Evolutionary conservation across 2,113 vertebrate genomes (phyloP), one percentile per base, ranked within the genome.

Genomic region (Cardinalis cardinalis): DNA sequence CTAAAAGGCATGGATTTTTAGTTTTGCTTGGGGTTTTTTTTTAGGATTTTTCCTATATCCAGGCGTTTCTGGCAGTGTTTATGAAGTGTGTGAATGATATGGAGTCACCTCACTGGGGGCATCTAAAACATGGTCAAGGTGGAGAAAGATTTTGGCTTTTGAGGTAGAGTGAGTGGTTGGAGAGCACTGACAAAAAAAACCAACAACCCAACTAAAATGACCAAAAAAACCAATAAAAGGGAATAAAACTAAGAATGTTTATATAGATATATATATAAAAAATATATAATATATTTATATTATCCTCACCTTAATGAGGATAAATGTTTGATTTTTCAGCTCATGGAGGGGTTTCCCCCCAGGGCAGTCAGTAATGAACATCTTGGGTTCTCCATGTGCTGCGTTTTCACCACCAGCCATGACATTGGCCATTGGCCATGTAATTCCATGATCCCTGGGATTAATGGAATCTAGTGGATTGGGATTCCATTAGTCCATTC

Each of bases 51-150:
- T 20, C 14, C 2, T 0, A 5, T 73, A 14, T 32, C 46, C 20
- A 6, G 11, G 26, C 2, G 0, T 44, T 90, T 69, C 34, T 59
- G 69, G 63, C 31, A 4, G n/a, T 0, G 0, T 44, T 90, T 61
- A 11, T 58, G 13, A 46, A 40, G 13, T 1, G 43, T 7, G 32
- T 10, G 51, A 52, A 5, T 0, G 1, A 48, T 4, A 2, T 8
- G 36, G 18, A 19, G 38, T 21, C 55, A 14, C 32, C 58, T 79
- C 20, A 0, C 19, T 0, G 0, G 4, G 53, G 40, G 17, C n/a
- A 43, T 6, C 32, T 46, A 70, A 40, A 83, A 60, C 1, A 0
- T 0, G 36, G 51, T 7, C 59, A 38, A 44, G 25, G 4, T 36
- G 44, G 68, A 29, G 41, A 86, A 43, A 18, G 23, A 58, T 80